A percentile compares a stretch with the other conserved stretches of the same genome.
phyloP scores from a whole-genome alignment of 2,888 invertebrate genomes.

The Drosophila kambysellisi region DNA sequence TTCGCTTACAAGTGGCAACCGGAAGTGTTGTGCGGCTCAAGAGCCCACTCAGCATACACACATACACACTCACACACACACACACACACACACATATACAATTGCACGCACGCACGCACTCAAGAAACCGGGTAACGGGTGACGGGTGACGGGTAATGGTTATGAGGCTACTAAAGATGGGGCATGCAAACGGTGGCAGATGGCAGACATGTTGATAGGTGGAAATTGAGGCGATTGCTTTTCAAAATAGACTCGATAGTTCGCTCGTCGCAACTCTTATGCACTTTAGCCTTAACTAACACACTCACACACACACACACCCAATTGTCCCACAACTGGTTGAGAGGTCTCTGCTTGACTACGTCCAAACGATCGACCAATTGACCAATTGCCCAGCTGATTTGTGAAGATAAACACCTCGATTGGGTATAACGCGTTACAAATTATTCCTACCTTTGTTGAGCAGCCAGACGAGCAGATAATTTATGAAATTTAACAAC shows the following conservation, averaged over 20 bases:
- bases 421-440: neutral
- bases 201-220: constrained; percentile 78
- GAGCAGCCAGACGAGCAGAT: constrained; percentile 1
- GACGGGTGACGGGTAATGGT: neutral
- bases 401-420: constrained; percentile 16
- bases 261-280: constrained; percentile 34
- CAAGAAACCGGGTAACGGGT: constrained; percentile 4
- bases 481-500: constrained; percentile 45
- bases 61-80: constrained; percentile 27
- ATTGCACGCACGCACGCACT: constrained; percentile 22
- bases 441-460: neutral
- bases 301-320: neutral
- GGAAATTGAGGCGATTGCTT: constrained; percentile 79
- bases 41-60: constrained; percentile 69
- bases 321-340: constrained; percentile 20
- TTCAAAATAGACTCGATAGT: constrained; percentile 56
- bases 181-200: constrained; percentile 35
- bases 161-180: constrained; percentile 6
- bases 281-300: constrained; percentile 29
- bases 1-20: constrained; percentile 77
- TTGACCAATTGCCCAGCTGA: constrained; percentile 32
- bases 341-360: constrained; percentile 13
- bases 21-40: constrained; percentile 80
- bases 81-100: constrained; percentile 14
- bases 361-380: constrained; percentile 7